Percentiles rank a stretch among this genome's conserved stretches.
phyloP scores from a whole-genome alignment of 1,140 invertebrate species.

The Drosophila aff. region DNA sequence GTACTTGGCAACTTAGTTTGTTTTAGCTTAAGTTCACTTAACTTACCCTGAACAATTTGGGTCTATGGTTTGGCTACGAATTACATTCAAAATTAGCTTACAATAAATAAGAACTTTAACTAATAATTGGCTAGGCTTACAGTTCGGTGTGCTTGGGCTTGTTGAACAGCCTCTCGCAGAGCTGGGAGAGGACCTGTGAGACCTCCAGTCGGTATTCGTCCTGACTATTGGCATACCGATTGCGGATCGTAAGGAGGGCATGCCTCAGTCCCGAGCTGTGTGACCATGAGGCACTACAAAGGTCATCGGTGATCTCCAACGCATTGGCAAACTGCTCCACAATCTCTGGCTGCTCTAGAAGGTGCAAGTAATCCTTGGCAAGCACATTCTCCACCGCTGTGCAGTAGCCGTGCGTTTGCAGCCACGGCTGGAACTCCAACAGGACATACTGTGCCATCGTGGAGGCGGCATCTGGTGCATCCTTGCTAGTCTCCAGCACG shows the following conservation, averaged over 20 bases:
- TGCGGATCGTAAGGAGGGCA: constrained; percentile 63
- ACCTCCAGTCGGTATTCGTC: constrained; percentile 76
- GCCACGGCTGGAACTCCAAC: constrained; percentile 67
- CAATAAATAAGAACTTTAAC: constrained; percentile 15
- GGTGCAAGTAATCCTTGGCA: constrained; percentile 39
- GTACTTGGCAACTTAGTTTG: constrained; percentile 43
- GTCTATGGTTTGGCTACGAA: constrained; percentile 37
- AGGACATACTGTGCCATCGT: constrained; percentile 68
- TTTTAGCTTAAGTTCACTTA: constrained; percentile 9
- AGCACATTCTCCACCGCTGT: constrained; percentile 52
- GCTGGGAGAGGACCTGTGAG: constrained; percentile 43
- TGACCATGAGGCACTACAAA: constrained; percentile 67
- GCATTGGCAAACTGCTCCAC: constrained; percentile 69
- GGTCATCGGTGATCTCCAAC: constrained; percentile 49
- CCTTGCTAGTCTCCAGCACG: constrained; percentile 42
- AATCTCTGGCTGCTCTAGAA: constrained; percentile 72
- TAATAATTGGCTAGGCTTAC: constrained; percentile 46
- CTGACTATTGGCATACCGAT: constrained; percentile 58
- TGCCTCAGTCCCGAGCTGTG: constrained; percentile 61
- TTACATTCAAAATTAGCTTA: constrained; percentile 38
- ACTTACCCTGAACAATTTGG: constrained; percentile 21
- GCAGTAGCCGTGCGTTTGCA: constrained; percentile 66
- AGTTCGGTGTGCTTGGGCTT: constrained; percentile 68
- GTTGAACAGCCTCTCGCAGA: constrained; percentile 56
- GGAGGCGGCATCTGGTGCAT: constrained; percentile 32